Evolutionary conservation across 2,113 vertebrate genomes (phyloP).

Genomic region (Hippocampus mohnikei): DNA sequence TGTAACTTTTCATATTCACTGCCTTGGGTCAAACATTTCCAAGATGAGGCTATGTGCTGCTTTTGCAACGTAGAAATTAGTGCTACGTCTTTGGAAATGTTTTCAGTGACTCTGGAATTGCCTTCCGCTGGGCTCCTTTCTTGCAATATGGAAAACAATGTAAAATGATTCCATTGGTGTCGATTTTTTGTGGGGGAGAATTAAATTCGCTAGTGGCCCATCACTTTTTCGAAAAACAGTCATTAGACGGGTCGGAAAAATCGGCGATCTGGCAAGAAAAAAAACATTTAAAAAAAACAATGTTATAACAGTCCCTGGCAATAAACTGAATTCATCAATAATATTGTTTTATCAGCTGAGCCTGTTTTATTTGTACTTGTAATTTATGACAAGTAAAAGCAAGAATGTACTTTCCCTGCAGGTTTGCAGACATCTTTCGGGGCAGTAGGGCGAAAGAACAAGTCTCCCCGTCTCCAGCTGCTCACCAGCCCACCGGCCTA

Average conservation of each 20-base stretch:
- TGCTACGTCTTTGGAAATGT: too few species aligned
- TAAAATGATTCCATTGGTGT: too few species aligned
- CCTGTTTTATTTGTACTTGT: background rate
- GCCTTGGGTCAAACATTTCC: too few species aligned
- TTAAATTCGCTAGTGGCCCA: background rate
- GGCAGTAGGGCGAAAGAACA: constrained; percentile 31
- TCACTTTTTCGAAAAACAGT: background rate
- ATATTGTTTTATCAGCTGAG: background rate
- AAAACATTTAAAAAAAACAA: background rate
- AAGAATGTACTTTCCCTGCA: constrained; percentile 1
- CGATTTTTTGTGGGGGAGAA: background rate
- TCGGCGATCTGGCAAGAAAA: too few species aligned
- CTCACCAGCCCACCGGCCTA: constrained; percentile 63
- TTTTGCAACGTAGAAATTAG: too few species aligned
- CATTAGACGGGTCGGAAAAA: background rate
- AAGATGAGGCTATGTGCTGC: too few species aligned
- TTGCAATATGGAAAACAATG: too few species aligned
- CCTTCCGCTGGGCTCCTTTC: too few species aligned
- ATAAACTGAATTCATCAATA: too few species aligned
- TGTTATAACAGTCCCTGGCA: background rate
- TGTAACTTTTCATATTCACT: too few species aligned
- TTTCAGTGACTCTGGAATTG: too few species aligned
- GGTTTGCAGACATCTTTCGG: background rate
- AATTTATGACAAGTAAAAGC: background rate
- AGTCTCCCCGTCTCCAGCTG: constrained; percentile 73